These are phyloP conservation scores for Pipa parva DNA, from an alignment of 2,113 vertebrate genomes.

Conservation along the genomic window DNA sequence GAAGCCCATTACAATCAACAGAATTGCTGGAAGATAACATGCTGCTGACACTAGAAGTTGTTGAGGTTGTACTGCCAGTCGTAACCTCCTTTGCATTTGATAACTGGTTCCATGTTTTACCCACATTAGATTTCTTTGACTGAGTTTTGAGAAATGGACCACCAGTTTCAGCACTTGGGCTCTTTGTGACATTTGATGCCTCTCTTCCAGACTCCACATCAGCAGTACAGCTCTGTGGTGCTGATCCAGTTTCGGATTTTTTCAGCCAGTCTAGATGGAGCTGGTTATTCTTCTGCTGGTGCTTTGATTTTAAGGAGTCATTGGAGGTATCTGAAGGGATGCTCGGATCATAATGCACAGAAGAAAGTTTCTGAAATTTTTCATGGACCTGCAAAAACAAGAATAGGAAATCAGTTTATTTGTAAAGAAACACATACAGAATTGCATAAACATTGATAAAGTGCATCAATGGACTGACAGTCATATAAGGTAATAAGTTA, in stretches of 20 bases:
- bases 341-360: slow-evolving; percentile 76
- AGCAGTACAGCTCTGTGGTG: slow-evolving; percentile 70
- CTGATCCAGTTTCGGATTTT: slow-evolving; percentile 63
- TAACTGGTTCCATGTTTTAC: slow-evolving; percentile 65
- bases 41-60: slow-evolving; percentile 50
- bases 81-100: slow-evolving; percentile 51
- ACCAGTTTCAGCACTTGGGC: slow-evolving; percentile 63
- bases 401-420: slow-evolving; percentile 37
- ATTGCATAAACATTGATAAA: too few relatives aligned
- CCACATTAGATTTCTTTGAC: slow-evolving; percentile 65
- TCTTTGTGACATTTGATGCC: slow-evolving; percentile 66
- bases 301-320: slow-evolving; percentile 90
- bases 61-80: slow-evolving; percentile 51
- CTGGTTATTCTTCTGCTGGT: slow-evolving; percentile 86
- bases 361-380: slow-evolving; percentile 76
- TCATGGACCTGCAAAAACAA: slow-evolving; percentile 78
- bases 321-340: slow-evolving; percentile 81
- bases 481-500: too few relatives aligned
- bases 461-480: too few relatives aligned
- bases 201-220: slow-evolving; percentile 76
- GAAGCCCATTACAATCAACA: slow-evolving; percentile 58
- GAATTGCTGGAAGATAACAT: slow-evolving; percentile 45
- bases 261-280: slow-evolving; percentile 83
- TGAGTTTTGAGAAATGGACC: slow-evolving; percentile 74
- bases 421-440: too few relatives aligned